Evolutionary conservation across 2,888 invertebrate genomes (phyloP).

Genomic region (Agapetus fuscipes): DNA sequence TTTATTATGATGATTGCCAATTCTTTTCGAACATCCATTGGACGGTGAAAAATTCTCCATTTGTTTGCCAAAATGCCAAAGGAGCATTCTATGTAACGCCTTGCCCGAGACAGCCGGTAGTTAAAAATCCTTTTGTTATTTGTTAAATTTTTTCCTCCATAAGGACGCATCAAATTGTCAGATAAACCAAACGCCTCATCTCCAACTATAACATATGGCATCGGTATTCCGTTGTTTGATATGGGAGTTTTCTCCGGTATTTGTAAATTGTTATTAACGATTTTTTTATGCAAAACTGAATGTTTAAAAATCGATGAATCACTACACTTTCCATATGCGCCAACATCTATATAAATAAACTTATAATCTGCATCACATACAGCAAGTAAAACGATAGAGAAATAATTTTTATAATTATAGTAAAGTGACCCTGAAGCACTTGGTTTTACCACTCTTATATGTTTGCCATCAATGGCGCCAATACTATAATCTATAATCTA

Average conservation of each 20-base stretch:
- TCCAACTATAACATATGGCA: slow-evolving; percentile 6
- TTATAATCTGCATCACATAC: slow-evolving; percentile 20
- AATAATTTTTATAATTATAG: slow-evolving; percentile 23
- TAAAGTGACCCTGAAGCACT: slow-evolving; percentile 21
- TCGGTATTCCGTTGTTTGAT: slow-evolving; percentile 5
- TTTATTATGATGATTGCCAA: slow-evolving; percentile 3
- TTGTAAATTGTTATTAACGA: slow-evolving; percentile 11
- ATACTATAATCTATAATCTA: no score
- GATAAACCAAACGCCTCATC: no score
- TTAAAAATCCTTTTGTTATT: slow-evolving; percentile 8
- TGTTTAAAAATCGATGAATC: slow-evolving; percentile 20
- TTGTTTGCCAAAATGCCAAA: slow-evolving; percentile 21
- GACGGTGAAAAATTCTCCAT: slow-evolving; percentile 20
- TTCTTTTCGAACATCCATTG: slow-evolving; percentile 7
- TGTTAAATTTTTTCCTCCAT: slow-evolving; percentile 2
- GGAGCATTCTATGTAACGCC: slow-evolving; percentile 17
- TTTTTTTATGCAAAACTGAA: slow-evolving; percentile 15
- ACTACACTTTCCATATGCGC: slow-evolving; percentile 22
- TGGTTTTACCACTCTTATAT: slow-evolving; percentile 22
- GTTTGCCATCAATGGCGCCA: no score
- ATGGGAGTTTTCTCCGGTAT: slow-evolving; percentile 19
- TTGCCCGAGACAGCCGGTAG: slow-evolving; percentile 5
- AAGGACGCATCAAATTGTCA: slow-evolving; percentile 6
- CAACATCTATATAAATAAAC: slow-evolving; percentile 23
- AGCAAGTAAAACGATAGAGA: slow-evolving; percentile 23